Evolutionary conservation across 1,140 invertebrate species (phyloP).

Genomic region (Brachionus plicatilis): DNA sequence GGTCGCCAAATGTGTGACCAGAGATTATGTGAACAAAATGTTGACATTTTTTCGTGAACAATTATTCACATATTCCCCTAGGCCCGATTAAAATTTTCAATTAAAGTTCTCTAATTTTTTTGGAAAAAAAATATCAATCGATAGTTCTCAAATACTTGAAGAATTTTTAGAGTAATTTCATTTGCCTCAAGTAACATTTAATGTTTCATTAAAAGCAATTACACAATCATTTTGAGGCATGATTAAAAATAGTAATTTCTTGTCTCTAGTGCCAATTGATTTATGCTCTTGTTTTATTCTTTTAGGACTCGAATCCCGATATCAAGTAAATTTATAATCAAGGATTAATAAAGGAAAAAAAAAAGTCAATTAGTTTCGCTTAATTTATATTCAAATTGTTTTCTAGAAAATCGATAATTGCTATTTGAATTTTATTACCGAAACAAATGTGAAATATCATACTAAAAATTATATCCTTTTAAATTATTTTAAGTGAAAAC

Average conservation of each 20-base stretch:
- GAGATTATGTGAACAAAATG: too few relatives aligned
- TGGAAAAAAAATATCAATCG: too few relatives aligned
- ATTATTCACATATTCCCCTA: too few relatives aligned
- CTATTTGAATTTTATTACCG: background rate
- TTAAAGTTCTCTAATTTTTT: too few relatives aligned
- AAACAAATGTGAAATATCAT: slow-evolving; percentile 10
- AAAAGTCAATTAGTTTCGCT: slow-evolving; percentile 8
- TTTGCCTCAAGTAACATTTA: background rate
- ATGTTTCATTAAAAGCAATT: background rate
- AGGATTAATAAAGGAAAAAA: background rate
- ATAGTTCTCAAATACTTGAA: too few relatives aligned
- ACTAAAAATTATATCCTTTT: background rate
- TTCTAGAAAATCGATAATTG: background rate
- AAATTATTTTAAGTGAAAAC: background rate
- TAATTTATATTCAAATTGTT: slow-evolving; percentile 19
- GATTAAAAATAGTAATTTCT: background rate
- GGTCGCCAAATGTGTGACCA: too few relatives aligned
- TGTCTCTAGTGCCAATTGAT: background rate
- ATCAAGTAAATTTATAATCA: background rate
- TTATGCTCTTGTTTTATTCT: background rate
- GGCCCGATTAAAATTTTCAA: too few relatives aligned
- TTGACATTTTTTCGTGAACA: too few relatives aligned
- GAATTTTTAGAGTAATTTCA: too few relatives aligned
- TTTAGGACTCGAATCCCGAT: background rate
- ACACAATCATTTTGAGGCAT: background rate